Evolutionary conservation across 2,797 vertebrate genomes (phyloP).

Genomic region (Acrossocheilus fasciatus): DNA sequence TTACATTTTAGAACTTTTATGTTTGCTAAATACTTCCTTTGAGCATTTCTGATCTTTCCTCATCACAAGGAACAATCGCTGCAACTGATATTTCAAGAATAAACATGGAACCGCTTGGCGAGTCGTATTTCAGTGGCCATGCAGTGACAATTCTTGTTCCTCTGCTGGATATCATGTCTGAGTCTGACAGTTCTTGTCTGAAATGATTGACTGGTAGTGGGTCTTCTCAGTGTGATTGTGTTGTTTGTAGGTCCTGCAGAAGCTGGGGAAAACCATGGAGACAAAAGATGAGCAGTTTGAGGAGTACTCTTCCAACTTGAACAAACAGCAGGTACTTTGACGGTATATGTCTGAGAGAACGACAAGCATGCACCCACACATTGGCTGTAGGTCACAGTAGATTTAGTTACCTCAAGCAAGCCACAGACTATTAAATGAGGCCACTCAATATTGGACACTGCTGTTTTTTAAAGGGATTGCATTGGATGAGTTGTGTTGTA

Average conservation of each 20-base stretch:
- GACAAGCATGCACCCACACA: not conserved
- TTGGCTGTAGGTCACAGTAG: not conserved
- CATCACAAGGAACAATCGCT: not conserved
- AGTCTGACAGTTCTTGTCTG: not conserved
- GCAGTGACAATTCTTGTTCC: not conserved
- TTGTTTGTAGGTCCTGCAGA: slow-evolving; percentile 87
- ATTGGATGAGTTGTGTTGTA: not conserved
- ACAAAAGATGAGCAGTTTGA: slow-evolving; percentile 96
- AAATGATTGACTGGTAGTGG: not conserved
- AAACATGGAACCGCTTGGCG: not conserved
- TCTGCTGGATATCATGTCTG: not conserved
- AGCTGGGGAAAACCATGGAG: slow-evolving; percentile 93
- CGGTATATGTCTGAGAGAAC: not conserved
- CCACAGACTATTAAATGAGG: not conserved
- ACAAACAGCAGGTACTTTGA: slow-evolving; percentile 89
- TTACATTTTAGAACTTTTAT: not conserved
- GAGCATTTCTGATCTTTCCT: not conserved
- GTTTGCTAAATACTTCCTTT: not conserved
- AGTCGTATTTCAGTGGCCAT: not conserved
- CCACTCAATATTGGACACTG: not conserved
- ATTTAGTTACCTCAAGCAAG: not conserved
- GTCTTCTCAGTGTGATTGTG: not conserved
- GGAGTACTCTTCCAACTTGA: slow-evolving; percentile 85
- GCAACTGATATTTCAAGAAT: slow-evolving; percentile 1
- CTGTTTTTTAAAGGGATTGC: not conserved